Base-by-base conservation (phyloP, 1,140 invertebrate genomes). In the Leptopilina clavipes region DNA sequence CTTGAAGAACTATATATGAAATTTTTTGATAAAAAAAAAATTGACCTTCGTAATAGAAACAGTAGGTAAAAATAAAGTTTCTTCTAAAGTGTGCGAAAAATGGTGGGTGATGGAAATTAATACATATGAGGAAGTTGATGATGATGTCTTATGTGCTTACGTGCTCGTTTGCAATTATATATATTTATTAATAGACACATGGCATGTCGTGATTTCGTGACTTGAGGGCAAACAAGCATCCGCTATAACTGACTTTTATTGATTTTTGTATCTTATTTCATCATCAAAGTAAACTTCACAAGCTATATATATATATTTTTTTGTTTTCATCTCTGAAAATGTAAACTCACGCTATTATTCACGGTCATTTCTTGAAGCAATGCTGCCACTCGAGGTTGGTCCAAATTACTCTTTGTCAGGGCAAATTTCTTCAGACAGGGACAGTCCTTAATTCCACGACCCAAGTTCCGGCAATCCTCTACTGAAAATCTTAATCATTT, bases 331-430 rank as follows among this genome's bases (percentile, higher is more conserved):
- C 19, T 59, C n/a, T n/a, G n/a, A 2, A 22, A 59, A 25, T 59
- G 19, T 14, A 25, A 59, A 83, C 85, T 83, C 77, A 90, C 89
- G 43, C 73, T 86, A 54, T 82, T 54, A 56, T 85, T 88, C 6
- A 71, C 54, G 10, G 75, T 31, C 8, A 90, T 77, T 48, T 86
- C 85, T 73, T 87, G 89, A 25, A 90, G 84, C 19, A 90, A 71
- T 19, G 86, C 86, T 2, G 88, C 87, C 0, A 76, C 86, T 54
- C 85, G 80, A 0, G 82, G 79, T 45, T 82, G 85, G 73, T 89
- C 85, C 73, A 90, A 77, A 74, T 84, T 85, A 65, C 88, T 89
- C 14, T 83, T 80, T 0, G 84, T 88, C 7, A 90, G 72, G 71
- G 77, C 83, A 31, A 90, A 85, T 75, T 83, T 89, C 10, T 75